phyloP scores from a whole-genome alignment of 1,140 invertebrate species.

The Melitaea cinxia region DNA sequence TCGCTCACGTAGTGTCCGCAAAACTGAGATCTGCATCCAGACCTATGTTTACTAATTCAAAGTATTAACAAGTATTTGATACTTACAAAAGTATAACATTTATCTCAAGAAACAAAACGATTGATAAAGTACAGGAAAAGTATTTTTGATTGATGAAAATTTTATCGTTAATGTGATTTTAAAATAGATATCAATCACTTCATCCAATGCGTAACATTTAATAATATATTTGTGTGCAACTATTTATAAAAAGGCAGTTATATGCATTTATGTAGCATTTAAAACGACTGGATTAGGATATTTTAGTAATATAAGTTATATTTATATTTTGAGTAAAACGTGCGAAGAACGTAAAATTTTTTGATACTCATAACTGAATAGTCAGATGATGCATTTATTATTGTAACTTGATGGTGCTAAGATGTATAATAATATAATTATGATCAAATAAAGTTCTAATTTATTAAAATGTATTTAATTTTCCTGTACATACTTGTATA shows the following conservation, averaged over 20 bases:
- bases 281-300: conserved; percentile 8
- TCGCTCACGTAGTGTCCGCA: conserved; percentile 90
- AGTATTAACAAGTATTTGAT: conserved; percentile 48
- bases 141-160: too few species aligned
- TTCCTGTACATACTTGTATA: too few species aligned
- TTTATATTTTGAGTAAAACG: not conserved
- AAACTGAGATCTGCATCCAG: conserved; percentile 89
- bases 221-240: too few species aligned
- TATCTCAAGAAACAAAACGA: not conserved
- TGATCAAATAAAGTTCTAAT: conserved; percentile 28
- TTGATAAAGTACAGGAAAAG: not conserved
- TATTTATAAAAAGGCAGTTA: not conserved
- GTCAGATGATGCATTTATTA: conserved; percentile 76
- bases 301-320: not conserved
- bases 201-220: too few species aligned
- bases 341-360: conserved; percentile 29
- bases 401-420: conserved; percentile 68
- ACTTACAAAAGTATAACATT: not conserved
- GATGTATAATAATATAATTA: conserved; percentile 37
- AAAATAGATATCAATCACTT: too few species aligned
- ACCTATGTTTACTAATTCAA: conserved; percentile 84
- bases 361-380: conserved; percentile 65
- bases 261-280: not conserved
- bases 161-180: too few species aligned
- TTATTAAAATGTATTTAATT: too few species aligned